A percentile compares a stretch with the other conserved stretches of the same genome.
These are phyloP conservation scores for western clawed frog (Xenopus tropicalis) DNA, from an alignment of 2,113 vertebrate species.

Conservation along the genomic window DNA sequence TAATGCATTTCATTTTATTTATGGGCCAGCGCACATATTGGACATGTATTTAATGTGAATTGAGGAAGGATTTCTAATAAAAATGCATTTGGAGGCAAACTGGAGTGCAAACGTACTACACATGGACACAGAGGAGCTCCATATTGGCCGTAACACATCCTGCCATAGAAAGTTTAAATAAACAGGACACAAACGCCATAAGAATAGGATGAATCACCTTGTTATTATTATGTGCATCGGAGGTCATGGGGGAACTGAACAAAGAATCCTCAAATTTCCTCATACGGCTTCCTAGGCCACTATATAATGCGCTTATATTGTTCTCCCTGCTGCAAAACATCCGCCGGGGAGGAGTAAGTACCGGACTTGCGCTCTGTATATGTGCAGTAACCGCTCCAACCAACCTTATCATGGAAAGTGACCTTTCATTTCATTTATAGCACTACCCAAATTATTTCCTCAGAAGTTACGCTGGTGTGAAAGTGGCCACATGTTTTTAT, in stretches of 20 bases:
- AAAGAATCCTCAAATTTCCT: neutral
- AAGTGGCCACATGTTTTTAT: too few species aligned
- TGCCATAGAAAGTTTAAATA: conserved; percentile 14
- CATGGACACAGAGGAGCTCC: too few species aligned
- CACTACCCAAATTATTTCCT: neutral
- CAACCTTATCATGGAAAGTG: neutral
- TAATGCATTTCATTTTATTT: too few species aligned
- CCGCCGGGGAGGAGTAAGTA: neutral
- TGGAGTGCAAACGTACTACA: too few species aligned
- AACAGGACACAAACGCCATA: conserved; percentile 27
- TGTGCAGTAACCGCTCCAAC: neutral
- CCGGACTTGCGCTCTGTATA: neutral
- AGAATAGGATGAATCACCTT: conserved; percentile 12
- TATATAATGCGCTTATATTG: neutral
- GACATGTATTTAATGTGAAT: too few species aligned
- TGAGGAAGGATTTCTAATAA: too few species aligned
- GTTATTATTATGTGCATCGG: neutral
- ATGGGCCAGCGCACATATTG: too few species aligned
- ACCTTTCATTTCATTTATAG: neutral
- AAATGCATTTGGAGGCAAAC: too few species aligned
- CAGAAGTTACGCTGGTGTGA: neutral
- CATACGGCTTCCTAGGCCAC: neutral
- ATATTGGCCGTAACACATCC: conserved; percentile 16
- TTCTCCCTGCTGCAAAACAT: neutral
- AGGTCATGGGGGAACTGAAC: neutral